Evolutionary conservation across 2,797 vertebrate genomes (phyloP), one percentile per base, ranked within the genome.

Genomic region (Brachymystax lenok): DNA sequence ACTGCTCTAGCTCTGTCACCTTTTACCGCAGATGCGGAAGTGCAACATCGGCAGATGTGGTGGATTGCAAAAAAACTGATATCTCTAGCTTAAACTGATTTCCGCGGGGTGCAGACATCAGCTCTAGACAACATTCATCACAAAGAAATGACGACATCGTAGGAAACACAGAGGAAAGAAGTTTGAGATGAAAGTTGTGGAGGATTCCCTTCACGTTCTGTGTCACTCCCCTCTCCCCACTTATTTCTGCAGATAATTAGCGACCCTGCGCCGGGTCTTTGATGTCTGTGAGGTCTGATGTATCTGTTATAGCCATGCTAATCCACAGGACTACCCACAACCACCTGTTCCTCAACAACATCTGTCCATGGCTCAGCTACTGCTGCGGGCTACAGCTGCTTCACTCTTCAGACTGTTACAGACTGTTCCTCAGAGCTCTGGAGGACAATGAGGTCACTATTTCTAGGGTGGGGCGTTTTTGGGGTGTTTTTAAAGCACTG

Each of bases 301-400:
- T 85, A 90, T 92, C 92, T 92, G 90, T 94, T 93, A 93, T 82
- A 89, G 86, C 87, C 90, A 93, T 92, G 90, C 88, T 94, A 95
- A 95, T 95, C 91, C 90, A 83, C 80, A 83, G 87, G 89, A 93
- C 92, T 93, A 91, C 89, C 90, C 86, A 16, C 76, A 79, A 90
- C 92, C 94, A 95, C 93, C 93, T 95, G 93, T 93, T 94, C 84
- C 74, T 77, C 6, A 21, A 61, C 82, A 92, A 93, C 94, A 95
- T 92, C 94, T 95, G 94, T 91, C 92, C 85, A 71, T 80, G 88
- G 90, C 89, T 92, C 90, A 86, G 80, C 87, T 81, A 72, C 17
- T 61, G 73, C 79, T 28, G 70, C 77, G 30, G 80, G n/a, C 14
- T 77, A 91, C 92, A 92, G 92, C 90, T 92, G 91, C 88, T 84